Percentiles rank a stretch among this genome's conserved stretches.
Evolutionary conservation across 2,113 vertebrate genomes (phyloP).

Genomic region (Etheostoma cragini): DNA sequence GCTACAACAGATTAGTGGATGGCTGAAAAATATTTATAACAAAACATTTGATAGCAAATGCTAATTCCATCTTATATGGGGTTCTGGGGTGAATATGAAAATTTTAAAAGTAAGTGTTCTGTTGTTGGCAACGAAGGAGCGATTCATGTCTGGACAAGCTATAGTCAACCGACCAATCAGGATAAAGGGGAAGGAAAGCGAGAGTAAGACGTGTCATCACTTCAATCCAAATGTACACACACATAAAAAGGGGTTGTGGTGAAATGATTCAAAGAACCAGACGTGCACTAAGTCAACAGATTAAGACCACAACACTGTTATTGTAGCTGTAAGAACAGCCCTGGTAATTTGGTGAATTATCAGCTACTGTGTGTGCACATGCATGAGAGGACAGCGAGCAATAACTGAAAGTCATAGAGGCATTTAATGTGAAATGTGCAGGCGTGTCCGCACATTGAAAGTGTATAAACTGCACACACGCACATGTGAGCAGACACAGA

Average conservation of each 20-base stretch:
- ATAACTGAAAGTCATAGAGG: constrained; percentile 71
- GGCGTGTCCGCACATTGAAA: constrained; percentile 64
- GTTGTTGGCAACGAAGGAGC: constrained; percentile 37
- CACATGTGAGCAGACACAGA: constrained; percentile 23
- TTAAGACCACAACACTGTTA: constrained; percentile 62
- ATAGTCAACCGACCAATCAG: constrained; percentile 40
- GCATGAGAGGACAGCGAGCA: constrained; percentile 43
- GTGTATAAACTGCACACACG: constrained; percentile 34
- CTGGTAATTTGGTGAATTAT: constrained; percentile 54
- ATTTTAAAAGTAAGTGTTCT: constrained; percentile 21
- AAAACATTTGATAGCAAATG: neutral
- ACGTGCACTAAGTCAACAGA: constrained; percentile 67
- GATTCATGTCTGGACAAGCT: constrained; percentile 71
- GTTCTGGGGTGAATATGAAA: constrained; percentile 10
- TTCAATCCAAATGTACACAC: constrained; percentile 49
- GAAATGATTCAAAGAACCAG: constrained; percentile 57
- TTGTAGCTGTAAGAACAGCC: constrained; percentile 43
- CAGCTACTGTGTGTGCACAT: constrained; percentile 57
- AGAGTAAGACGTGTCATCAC: constrained; percentile 59
- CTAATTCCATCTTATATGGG: neutral
- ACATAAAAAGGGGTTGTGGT: constrained; percentile 28
- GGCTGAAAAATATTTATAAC: neutral
- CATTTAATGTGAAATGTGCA: constrained; percentile 72
- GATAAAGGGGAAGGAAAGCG: constrained; percentile 57
- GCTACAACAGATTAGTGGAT: neutral